Evolutionary conservation across 2,797 vertebrate genomes (phyloP).

Genomic region (Hydrolagus colliei): DNA sequence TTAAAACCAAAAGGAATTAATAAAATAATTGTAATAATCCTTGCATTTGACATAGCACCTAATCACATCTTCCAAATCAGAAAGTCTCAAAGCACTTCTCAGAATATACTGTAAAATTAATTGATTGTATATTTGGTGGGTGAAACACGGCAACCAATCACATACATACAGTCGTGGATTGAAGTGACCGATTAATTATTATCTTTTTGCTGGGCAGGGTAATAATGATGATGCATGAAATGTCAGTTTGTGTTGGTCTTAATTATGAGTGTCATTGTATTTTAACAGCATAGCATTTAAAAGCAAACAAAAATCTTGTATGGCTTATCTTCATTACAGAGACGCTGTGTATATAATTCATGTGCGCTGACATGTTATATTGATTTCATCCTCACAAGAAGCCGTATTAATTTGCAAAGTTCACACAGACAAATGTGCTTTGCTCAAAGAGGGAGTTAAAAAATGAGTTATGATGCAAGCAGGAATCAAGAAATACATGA

Average conservation of each 20-base stretch:
- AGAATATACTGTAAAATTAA: too few relatives aligned
- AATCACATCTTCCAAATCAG: too few relatives aligned
- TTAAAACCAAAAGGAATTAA: not conserved
- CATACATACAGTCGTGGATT: too few relatives aligned
- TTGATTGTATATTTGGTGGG: too few relatives aligned
- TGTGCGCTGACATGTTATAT: constrained; percentile 7
- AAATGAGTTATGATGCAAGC: constrained; percentile 27
- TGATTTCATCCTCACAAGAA: constrained; percentile 5
- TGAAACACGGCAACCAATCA: too few relatives aligned
- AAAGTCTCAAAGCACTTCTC: too few relatives aligned
- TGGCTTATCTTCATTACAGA: constrained; percentile 18
- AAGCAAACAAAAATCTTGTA: not conserved
- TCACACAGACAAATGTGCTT: constrained; percentile 20
- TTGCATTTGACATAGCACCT: too few relatives aligned
- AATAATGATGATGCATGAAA: not conserved
- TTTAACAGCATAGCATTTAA: not conserved
- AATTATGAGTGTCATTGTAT: constrained; percentile 7
- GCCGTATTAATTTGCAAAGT: constrained; percentile 30
- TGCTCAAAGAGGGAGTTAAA: constrained; percentile 20
- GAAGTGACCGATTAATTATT: too few relatives aligned
- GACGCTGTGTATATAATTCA: constrained; percentile 24
- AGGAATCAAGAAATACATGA: constrained; percentile 17
- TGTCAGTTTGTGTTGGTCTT: constrained; percentile 3
- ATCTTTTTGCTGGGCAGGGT: too few relatives aligned
- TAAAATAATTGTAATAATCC: not conserved